Conservation (phyloP, 2,113 vertebrate genomes). For the Hemiscyllium ocellatum region DNA sequence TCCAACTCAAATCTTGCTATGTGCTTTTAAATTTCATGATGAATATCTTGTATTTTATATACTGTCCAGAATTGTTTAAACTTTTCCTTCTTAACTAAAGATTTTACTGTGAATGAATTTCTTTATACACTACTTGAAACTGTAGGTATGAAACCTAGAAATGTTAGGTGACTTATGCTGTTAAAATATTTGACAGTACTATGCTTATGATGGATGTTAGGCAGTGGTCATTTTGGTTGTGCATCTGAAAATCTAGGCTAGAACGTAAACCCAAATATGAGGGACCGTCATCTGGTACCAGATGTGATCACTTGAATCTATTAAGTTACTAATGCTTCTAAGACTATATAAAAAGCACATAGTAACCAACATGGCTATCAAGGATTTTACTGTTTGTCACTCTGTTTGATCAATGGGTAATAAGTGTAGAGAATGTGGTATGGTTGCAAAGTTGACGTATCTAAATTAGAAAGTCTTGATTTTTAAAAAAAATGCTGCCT, state of each 20-base stretch:
- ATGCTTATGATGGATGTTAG: neutral
- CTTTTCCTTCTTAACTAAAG: neutral
- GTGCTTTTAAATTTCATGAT: neutral
- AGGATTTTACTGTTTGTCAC: neutral
- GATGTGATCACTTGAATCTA: neutral
- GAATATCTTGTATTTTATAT: neutral
- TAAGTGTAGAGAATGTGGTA: neutral
- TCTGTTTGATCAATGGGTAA: neutral
- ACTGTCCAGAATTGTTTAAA: neutral
- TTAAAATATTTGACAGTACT: neutral
- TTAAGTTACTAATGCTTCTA: constrained; percentile 17
- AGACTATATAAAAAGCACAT: neutral
- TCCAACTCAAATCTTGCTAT: neutral
- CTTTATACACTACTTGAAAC: neutral
- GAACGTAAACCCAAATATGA: neutral
- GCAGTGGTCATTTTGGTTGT: neutral
- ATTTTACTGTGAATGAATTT: neutral
- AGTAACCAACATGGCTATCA: neutral
- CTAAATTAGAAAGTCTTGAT: neutral
- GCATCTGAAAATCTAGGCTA: neutral
- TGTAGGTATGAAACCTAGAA: neutral
- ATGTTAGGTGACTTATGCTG: neutral
- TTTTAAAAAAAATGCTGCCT: no score
- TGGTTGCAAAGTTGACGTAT: neutral
- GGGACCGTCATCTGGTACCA: neutral